A percentile compares a stretch with the other conserved stretches of the same genome.
These are phyloP conservation scores for Scrobipalpa atriplicella DNA, from an alignment of 2,888 invertebrate genomes.

Conservation along the genomic window DNA sequence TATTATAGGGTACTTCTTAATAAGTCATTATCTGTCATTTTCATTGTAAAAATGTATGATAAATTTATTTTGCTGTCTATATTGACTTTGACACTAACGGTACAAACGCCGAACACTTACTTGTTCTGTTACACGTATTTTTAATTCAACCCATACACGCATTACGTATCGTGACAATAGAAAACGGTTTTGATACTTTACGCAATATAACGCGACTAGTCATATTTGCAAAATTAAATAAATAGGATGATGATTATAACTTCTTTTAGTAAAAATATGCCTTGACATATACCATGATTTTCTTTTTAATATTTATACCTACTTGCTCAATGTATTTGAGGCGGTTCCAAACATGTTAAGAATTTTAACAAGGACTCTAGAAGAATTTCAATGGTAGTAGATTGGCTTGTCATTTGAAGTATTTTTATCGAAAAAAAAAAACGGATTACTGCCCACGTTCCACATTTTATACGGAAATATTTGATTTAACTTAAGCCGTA, in stretches of 20 bases:
- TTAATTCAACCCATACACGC: slow-evolving; percentile 46
- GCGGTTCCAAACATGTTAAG: slow-evolving; percentile 11
- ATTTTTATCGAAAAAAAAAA: not conserved
- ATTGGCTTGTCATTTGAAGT: not conserved
- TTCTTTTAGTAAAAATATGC: too few relatives aligned
- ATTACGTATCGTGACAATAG: slow-evolving; percentile 15
- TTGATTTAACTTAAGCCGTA: not conserved
- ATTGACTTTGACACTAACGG: slow-evolving; percentile 48
- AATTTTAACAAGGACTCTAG: slow-evolving; percentile 21
- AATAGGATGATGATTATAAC: too few relatives aligned
- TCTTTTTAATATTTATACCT: too few relatives aligned
- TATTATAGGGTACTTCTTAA: too few relatives aligned
- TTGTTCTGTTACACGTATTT: slow-evolving; percentile 57
- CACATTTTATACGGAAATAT: slow-evolving; percentile 1
- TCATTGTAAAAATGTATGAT: too few relatives aligned
- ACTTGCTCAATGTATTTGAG: not conserved
- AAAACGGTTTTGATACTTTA: slow-evolving; percentile 48
- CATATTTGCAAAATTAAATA: too few relatives aligned
- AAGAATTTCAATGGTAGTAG: slow-evolving; percentile 17
- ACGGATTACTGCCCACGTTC: not conserved
- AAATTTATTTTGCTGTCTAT: not conserved
- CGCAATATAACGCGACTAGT: not conserved
- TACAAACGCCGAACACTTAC: slow-evolving; percentile 52
- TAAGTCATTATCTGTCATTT: too few relatives aligned
- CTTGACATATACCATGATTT: too few relatives aligned